phyloP scores from a whole-genome alignment of 2,797 vertebrate species.

The Xiphorhynchus erythropygius region DNA sequence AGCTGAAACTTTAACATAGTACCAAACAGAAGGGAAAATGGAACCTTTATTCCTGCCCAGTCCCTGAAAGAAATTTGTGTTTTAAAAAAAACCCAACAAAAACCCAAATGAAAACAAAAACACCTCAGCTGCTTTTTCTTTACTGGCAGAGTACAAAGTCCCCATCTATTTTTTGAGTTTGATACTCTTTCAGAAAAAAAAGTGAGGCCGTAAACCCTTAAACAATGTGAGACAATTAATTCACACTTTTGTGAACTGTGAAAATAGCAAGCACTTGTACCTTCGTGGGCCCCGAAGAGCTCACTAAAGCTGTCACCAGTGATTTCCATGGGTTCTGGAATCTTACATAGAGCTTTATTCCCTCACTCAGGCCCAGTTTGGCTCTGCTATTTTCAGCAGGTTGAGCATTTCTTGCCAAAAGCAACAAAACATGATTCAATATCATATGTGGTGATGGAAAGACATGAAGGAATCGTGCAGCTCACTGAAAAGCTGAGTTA shows the following conservation, averaged over 20 bases:
- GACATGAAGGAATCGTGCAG: neutral
- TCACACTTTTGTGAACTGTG: neutral
- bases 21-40: slow-evolving; percentile 32
- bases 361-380: neutral
- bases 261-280: neutral
- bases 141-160: neutral
- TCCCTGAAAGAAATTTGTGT: neutral
- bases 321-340: slow-evolving; percentile 30
- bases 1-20: neutral
- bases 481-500: neutral
- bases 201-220: neutral
- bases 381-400: slow-evolving; percentile 44
- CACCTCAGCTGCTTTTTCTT: neutral
- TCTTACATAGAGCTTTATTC: slow-evolving; percentile 1
- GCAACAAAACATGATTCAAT: neutral
- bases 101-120: neutral
- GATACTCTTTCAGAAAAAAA: neutral
- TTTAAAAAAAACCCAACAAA: neutral
- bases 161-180: neutral
- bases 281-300: neutral
- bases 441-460: neutral
- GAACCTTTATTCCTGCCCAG: slow-evolving; percentile 13
- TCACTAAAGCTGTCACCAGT: neutral
- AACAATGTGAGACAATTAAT: neutral
- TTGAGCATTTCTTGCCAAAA: slow-evolving; percentile 38